These are phyloP conservation scores for Idaea biselata DNA, from an alignment of 2,888 invertebrate genomes.

Conservation along the genomic window DNA sequence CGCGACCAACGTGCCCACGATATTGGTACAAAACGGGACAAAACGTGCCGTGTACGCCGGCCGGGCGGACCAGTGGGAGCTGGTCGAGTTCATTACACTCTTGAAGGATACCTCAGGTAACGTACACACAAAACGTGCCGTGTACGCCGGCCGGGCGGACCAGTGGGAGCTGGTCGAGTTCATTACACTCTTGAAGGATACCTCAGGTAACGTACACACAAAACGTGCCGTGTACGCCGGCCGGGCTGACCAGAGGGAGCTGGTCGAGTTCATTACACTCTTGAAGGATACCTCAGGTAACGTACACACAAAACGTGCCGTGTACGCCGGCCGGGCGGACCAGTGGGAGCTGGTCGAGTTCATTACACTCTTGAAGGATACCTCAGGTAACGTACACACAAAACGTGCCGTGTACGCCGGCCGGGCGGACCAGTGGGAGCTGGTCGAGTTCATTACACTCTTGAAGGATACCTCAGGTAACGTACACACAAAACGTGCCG, in stretches of 20 bases:
- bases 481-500: constrained; percentile 29
- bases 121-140: constrained; percentile 31
- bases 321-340: constrained; percentile 40
- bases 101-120: constrained; percentile 49
- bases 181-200: constrained; percentile 50
- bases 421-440: constrained; percentile 35
- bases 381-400: constrained; percentile 31
- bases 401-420: constrained; percentile 42
- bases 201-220: constrained; percentile 31
- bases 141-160: constrained; percentile 30
- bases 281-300: constrained; percentile 45
- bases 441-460: constrained; percentile 55
- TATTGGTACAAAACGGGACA: constrained; percentile 48
- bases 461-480: constrained; percentile 45
- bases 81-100: constrained; percentile 55
- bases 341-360: constrained; percentile 50
- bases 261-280: constrained; percentile 55
- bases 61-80: constrained; percentile 35
- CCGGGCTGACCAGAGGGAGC: constrained; percentile 35
- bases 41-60: constrained; percentile 43
- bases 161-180: constrained; percentile 50
- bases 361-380: constrained; percentile 50
- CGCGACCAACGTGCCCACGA: constrained; percentile 38
- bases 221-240: constrained; percentile 42
- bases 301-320: constrained; percentile 29